Conservation (phyloP, 2,888 invertebrate genomes). For the Parnassius glacialis region DNA sequence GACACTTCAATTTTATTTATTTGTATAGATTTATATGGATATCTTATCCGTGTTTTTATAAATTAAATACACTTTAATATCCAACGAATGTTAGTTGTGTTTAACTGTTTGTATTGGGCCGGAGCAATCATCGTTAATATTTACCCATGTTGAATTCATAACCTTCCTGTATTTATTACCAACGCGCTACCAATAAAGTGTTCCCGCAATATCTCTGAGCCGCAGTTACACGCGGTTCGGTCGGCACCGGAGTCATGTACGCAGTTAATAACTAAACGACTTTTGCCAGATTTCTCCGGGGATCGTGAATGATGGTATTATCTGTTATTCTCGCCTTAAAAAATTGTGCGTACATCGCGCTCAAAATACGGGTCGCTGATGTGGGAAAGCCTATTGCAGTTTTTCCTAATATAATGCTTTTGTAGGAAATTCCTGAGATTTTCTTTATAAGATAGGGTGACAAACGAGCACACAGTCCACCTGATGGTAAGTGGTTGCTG, state of each 20-base stretch:
- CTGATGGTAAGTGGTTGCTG: no score
- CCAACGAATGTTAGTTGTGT: no score
- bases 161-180: not conserved
- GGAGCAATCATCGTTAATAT: no score
- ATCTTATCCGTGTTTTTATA: no score
- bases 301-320: conserved; percentile 34
- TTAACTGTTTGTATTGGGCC: no score
- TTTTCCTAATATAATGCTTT: conserved; percentile 10
- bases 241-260: conserved; percentile 2
- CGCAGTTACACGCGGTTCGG: not conserved
- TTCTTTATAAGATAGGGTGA: no score
- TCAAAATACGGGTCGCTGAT: conserved; percentile 9
- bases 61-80: no score
- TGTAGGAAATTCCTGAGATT: no score
- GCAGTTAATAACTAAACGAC: conserved; percentile 28
- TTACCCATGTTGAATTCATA: not conserved
- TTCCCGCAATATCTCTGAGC: not conserved
- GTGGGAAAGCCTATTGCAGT: conserved; percentile 7
- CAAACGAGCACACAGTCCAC: no score
- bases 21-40: no score
- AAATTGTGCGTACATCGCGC: conserved; percentile 30
- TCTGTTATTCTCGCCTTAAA: conserved; percentile 32
- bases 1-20: no score
- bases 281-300: conserved; percentile 38
- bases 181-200: not conserved